Evolutionary conservation across 2,888 invertebrate genomes (phyloP), one percentile per base, ranked within the genome.

Genomic region (Epinotia ramella): DNA sequence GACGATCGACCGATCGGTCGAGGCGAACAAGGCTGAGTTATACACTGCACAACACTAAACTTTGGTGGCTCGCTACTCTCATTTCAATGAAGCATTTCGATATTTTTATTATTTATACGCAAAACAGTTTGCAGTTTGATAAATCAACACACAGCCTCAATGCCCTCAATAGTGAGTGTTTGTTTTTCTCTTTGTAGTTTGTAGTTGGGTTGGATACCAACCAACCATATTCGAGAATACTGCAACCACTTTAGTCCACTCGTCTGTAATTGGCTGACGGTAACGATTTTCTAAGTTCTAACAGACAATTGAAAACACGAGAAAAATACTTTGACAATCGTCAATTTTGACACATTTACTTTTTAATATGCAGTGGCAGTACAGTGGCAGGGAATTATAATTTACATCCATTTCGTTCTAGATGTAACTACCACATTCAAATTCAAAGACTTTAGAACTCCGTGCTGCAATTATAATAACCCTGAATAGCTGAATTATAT

Each of bases 211-310:
- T 13, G 18, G 4, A 24, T 40, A 59, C 7, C 16, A 44, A 24
- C 68, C 59, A 68, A 68, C 59, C 69, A 12, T 46, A 46, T 28
- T 44, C 59, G 60, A 40, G 20, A 16, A 68, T 68, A 57, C 68
- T 24, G 16, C 59, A 20, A 56, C 11, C 4, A 3, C 7, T 18
- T 44, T 3, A 20, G n/a, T 13, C 16, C 11, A 16, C 57, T 68
- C 16, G 0, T 20, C 44, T 13, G 40, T 40, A 57, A 68, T 68
- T 68, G 57, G 68, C 44, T 1, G 16, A 46, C 2, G n/a, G 3
- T n/a, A n/a, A 33, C 20, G 7, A 16, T 49, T 65, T 53, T 53
- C 2, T 6, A 3, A 53, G 49, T 53, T 53, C 2, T 6, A 3
- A 53, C 49, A 53, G n/a, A 33, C n/a, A n/a, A n/a, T n/a, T n/a